Evolutionary conservation across 1,140 invertebrate species (phyloP).

Genomic region (Drosophila orosa): DNA sequence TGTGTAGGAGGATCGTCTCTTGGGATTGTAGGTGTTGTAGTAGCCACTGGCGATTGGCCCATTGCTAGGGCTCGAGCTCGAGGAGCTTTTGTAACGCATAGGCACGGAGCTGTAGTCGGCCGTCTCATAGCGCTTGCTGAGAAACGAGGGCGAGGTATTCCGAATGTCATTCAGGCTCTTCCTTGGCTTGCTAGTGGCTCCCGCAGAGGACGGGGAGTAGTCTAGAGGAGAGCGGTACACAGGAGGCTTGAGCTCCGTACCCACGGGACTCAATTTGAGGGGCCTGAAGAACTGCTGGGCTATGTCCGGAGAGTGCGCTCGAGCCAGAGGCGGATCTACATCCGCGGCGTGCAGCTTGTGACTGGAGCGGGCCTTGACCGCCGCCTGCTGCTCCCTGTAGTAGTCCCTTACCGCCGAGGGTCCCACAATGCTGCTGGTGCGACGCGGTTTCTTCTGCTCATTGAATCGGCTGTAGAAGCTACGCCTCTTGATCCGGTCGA

Average conservation of each 20-base stretch:
- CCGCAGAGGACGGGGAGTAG: constrained; percentile 49
- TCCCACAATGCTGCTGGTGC: constrained; percentile 86
- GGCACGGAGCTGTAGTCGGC: constrained; percentile 68
- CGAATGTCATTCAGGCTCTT: constrained; percentile 82
- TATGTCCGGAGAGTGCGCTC: constrained; percentile 75
- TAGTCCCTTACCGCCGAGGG: constrained; percentile 84
- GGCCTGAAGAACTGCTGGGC: constrained; percentile 79
- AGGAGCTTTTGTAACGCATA: constrained; percentile 74
- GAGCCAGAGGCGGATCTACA: constrained; percentile 28
- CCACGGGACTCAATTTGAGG: constrained; percentile 76
- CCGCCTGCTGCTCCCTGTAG: constrained; percentile 77
- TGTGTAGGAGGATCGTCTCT: constrained; percentile 79
- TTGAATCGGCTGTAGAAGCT: constrained; percentile 95
- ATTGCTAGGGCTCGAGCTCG: constrained; percentile 77
- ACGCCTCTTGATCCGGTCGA: constrained; percentile 93
- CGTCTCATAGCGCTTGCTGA: constrained; percentile 66
- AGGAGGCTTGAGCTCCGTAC: constrained; percentile 78
- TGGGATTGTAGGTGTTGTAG: constrained; percentile 82
- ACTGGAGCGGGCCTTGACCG: constrained; percentile 70
- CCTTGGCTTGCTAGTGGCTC: constrained; percentile 66
- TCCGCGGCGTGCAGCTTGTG: constrained; percentile 56
- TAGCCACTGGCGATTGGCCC: constrained; percentile 59
- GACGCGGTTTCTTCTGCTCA: constrained; percentile 89
- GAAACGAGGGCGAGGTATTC: constrained; percentile 76
- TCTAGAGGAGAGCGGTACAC: constrained; percentile 74